These are phyloP conservation scores for Bombus breviceps DNA, from an alignment of 1,140 invertebrate genomes.

Conservation along the genomic window DNA sequence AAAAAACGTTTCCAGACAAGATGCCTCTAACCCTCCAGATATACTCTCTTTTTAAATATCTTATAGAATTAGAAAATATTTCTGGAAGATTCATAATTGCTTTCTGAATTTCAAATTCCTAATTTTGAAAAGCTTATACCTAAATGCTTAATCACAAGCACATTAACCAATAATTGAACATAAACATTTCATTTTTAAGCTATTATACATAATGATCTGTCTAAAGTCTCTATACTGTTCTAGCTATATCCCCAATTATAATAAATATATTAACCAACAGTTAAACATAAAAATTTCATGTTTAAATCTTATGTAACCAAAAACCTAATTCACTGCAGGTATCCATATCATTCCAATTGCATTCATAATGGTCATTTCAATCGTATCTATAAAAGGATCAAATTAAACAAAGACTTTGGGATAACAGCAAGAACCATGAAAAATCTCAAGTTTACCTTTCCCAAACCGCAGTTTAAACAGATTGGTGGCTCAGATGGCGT, in stretches of 20 bases:
- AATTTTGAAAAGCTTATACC: too few relatives aligned
- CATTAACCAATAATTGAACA: neutral
- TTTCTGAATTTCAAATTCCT: neutral
- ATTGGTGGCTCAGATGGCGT: constrained; percentile 76
- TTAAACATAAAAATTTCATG: neutral
- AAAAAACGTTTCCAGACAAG: neutral
- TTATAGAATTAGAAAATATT: neutral
- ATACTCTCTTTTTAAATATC: too few relatives aligned
- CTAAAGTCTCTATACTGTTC: too few relatives aligned
- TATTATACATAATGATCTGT: neutral
- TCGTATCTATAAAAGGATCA: neutral
- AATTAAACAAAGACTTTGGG: neutral
- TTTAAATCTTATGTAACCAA: neutral
- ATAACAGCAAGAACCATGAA: neutral
- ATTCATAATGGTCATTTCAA: neutral
- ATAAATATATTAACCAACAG: neutral
- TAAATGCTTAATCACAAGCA: neutral
- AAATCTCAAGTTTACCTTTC: constrained; percentile 74
- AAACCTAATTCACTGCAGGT: neutral
- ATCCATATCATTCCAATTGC: neutral
- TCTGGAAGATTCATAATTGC: neutral
- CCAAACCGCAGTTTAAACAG: constrained; percentile 78
- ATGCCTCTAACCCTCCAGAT: neutral
- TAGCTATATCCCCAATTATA: too few relatives aligned
- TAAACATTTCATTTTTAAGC: neutral